A percentile compares a stretch with the other conserved stretches of the same genome.
Conservation (phyloP, 2,888 invertebrate genomes). For the Heliconius ethilla region DNA sequence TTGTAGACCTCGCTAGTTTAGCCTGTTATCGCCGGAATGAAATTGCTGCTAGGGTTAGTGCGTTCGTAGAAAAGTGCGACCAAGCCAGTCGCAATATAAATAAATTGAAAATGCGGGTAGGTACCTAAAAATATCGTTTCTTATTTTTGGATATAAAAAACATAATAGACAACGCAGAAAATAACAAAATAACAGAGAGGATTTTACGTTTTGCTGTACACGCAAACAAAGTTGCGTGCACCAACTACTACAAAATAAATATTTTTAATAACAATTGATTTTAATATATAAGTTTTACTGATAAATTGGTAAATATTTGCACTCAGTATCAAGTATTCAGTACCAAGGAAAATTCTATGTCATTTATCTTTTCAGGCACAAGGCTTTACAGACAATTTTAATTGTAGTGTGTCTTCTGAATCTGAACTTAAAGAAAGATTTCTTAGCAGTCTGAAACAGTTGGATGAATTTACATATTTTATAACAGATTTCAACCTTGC, state of each 20-base stretch:
- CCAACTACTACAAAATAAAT: too few species aligned
- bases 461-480: conserved; percentile 72
- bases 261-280: too few species aligned
- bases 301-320: background rate
- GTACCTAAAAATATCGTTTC: background rate
- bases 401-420: conserved; percentile 70
- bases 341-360: background rate
- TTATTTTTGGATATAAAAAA: background rate
- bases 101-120: conserved; percentile 69
- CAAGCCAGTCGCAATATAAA: conserved; percentile 62
- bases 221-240: background rate
- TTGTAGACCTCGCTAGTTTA: conserved; percentile 68
- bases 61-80: conserved; percentile 68
- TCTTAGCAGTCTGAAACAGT: conserved; percentile 65
- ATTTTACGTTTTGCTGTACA: background rate
- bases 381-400: conserved; percentile 62
- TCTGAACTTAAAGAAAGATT: conserved; percentile 68
- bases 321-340: background rate
- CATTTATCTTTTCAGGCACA: conserved; percentile 57
- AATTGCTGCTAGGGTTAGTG: conserved; percentile 65
- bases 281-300: too few species aligned
- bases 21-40: conserved; percentile 70
- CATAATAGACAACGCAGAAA: background rate
- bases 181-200: background rate
- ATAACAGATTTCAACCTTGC: conserved; percentile 72